Base-by-base conservation (phyloP, 2,113 vertebrate genomes). In the Oncorhynchus tshawytscha region DNA sequence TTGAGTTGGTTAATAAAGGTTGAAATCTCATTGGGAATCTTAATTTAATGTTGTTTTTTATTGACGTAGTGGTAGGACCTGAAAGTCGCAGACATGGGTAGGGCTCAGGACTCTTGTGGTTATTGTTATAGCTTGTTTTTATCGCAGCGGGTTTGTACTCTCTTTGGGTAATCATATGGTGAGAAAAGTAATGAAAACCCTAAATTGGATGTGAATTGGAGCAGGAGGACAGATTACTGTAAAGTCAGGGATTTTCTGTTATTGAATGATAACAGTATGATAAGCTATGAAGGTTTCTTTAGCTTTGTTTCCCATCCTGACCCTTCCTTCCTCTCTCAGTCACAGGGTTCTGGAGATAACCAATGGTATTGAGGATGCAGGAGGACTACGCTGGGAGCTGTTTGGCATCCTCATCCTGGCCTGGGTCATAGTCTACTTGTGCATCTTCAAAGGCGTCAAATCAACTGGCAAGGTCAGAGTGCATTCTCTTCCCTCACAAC, bases 381-480 rank as follows among this genome's bases (percentile, higher is more conserved):
- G 92, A 51, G 86, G 85, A 1, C 8, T 94, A 64, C 88, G 87
- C 74, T 94, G 91, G 93, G 92, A 94, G 39, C 86, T 94, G 24
- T 89, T 92, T 72, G 92, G 93, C 60, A 90, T 77, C 72, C 93
- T 94, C 11, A 0, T 90, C 0, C 0, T 90, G 22, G 74, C 90
- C 73, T 94, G 93, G 93, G 72, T 84, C 78, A 81, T 92, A 39
- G 88, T 93, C 22, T 94, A 93, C 81, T 86, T 94, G n/a, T 93
- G 92, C 84, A 92, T 94, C 80, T 94, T 94, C 78, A 94, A 93
- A 88, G 93, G 93, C 39, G 81, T 94, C 57, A 93, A 89, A 88
- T 93, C 92, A 25, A 88, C 93, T 5, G 92, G 93, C 78, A 94
- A 94, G 93, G 93, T 94, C 31, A 89, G 84, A 76, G 59, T 15